Percentiles rank a stretch among this genome's conserved stretches.
Conservation (phyloP, 2,888 invertebrate genomes). For the Clivina fossor region DNA sequence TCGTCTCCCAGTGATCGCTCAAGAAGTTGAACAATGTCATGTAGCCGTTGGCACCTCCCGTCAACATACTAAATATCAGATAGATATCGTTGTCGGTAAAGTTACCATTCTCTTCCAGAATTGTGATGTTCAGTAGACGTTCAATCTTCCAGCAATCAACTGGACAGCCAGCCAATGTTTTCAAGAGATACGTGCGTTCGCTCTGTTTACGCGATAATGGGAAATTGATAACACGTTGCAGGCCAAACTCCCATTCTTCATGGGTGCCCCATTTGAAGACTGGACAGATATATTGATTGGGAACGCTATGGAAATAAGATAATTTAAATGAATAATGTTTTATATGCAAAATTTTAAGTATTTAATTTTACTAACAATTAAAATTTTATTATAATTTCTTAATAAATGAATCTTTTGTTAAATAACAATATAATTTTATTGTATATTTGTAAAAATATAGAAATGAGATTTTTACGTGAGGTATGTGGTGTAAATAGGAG, state of each 20-base stretch:
- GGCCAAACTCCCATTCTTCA: conserved; percentile 81
- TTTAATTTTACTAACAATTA: too few relatives aligned
- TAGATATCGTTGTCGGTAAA: conserved; percentile 77
- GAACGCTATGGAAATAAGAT: too few relatives aligned
- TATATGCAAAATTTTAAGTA: too few relatives aligned
- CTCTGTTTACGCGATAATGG: conserved; percentile 69
- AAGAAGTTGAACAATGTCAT: conserved; percentile 72
- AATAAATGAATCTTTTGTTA: too few relatives aligned
- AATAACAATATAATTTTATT: too few relatives aligned
- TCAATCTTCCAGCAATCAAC: conserved; percentile 70
- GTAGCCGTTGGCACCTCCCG: conserved; percentile 70
- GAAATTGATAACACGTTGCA: conserved; percentile 75
- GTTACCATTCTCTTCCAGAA: conserved; percentile 69
- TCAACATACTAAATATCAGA: conserved; percentile 73
- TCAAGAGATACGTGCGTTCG: conserved; percentile 75
- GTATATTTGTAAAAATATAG: too few relatives aligned
- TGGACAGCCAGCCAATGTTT: conserved; percentile 78
- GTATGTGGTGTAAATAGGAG: too few relatives aligned
- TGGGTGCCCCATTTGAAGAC: conserved; percentile 80
- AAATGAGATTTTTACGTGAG: too few relatives aligned
- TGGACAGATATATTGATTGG: conserved; percentile 76
- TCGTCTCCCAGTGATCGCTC: conserved; percentile 67
- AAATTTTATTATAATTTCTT: too few relatives aligned
- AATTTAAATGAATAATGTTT: too few relatives aligned
- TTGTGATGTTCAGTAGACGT: conserved; percentile 65